Conservation (phyloP, 2,888 invertebrate genomes). For the Boloria euphrosyne region DNA sequence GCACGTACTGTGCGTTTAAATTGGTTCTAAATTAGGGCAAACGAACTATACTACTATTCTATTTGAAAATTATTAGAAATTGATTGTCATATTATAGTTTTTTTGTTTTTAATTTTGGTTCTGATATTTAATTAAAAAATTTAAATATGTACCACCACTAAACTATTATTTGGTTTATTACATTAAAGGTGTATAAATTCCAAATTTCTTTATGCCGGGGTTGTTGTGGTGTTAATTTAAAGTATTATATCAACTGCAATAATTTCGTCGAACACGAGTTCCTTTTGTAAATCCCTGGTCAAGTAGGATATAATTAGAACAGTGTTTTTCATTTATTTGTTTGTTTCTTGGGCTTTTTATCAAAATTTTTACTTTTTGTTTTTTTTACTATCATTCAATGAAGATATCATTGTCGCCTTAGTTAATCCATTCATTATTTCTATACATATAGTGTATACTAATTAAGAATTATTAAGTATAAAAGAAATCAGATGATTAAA, state of each 20-base stretch:
- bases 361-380: slow-evolving; percentile 46
- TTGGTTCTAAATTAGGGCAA: neutral
- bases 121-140: no score
- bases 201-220: slow-evolving; percentile 11
- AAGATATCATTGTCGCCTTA: neutral
- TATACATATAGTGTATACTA: neutral
- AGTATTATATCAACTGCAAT: slow-evolving; percentile 23
- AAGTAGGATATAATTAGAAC: slow-evolving; percentile 59
- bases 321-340: slow-evolving; percentile 44
- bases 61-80: no score
- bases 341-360: slow-evolving; percentile 62
- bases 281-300: slow-evolving; percentile 33
- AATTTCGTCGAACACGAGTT: slow-evolving; percentile 24
- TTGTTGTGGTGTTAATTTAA: slow-evolving; percentile 3
- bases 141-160: no score
- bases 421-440: neutral
- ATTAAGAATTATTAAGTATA: no score
- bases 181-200: no score
- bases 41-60: neutral
- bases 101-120: no score
- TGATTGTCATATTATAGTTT: no score
- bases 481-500: neutral
- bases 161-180: no score
- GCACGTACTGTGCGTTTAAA: slow-evolving; percentile 51
- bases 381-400: slow-evolving; percentile 1